These are phyloP conservation scores for Mohoua ochrocephala DNA, from an alignment of 2,113 vertebrate genomes.

Conservation along the genomic window DNA sequence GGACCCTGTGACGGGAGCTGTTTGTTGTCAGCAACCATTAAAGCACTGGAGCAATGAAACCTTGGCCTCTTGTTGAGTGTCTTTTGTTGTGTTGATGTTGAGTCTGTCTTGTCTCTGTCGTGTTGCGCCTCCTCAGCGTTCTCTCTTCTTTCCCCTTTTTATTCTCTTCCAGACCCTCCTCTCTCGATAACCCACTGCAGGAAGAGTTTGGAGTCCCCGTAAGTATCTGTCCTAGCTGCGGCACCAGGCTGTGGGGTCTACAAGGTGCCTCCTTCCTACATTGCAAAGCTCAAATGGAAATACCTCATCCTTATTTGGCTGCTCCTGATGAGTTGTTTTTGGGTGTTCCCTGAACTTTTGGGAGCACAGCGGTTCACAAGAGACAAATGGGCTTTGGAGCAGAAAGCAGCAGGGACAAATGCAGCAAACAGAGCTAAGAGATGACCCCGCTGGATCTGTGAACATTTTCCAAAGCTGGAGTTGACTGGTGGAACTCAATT, in stretches of 20 bases:
- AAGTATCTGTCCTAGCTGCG: slow-evolving; percentile 72
- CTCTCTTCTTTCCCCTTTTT: slow-evolving; percentile 53
- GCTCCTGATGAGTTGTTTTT: background rate
- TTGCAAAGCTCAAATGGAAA: background rate
- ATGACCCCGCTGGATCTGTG: background rate
- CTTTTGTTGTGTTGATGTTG: slow-evolving; percentile 46
- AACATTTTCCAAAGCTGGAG: background rate
- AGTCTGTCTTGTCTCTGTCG: background rate
- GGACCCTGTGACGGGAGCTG: slow-evolving; percentile 30
- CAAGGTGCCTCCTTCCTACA: background rate
- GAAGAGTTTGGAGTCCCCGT: slow-evolving; percentile 99
- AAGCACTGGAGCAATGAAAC: slow-evolving; percentile 52
- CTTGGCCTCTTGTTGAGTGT: slow-evolving; percentile 53
- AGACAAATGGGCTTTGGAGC: background rate
- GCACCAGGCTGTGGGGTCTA: background rate
- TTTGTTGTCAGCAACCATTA: slow-evolving; percentile 62
- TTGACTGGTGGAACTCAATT: background rate
- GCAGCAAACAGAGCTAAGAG: background rate
- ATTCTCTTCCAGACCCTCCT: slow-evolving; percentile 87
- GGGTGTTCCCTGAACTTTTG: background rate
- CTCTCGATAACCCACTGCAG: slow-evolving; percentile 98
- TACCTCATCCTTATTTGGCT: background rate
- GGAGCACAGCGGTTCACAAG: background rate
- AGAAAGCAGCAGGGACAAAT: background rate
- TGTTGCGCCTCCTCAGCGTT: slow-evolving; percentile 58